A percentile compares a stretch with the other conserved stretches of the same genome.
Evolutionary conservation across 2,797 vertebrate species (phyloP).

Genomic region (Halcyon leucocephala): DNA sequence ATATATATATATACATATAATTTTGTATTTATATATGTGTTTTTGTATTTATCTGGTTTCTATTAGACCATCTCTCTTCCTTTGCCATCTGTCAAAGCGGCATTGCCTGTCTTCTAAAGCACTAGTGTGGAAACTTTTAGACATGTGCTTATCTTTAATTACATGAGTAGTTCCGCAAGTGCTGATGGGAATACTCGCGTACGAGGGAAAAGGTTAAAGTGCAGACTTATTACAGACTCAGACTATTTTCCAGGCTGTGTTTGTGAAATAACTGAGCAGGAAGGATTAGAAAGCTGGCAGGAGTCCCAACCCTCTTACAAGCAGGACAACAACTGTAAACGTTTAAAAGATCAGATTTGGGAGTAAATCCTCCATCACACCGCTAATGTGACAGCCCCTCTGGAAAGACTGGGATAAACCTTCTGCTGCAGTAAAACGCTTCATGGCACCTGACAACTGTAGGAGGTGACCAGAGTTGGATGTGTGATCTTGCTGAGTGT

Average conservation of each 20-base stretch:
- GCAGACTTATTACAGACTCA: background rate
- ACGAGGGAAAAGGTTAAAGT: background rate
- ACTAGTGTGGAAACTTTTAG: background rate
- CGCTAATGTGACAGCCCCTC: background rate
- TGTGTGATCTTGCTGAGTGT: background rate
- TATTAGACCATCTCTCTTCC: background rate
- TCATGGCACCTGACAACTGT: background rate
- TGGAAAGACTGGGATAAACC: background rate
- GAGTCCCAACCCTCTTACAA: background rate
- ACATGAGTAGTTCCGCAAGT: background rate
- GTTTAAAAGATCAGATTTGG: background rate
- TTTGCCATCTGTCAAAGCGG: background rate
- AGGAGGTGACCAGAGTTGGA: background rate
- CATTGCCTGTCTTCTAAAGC: background rate
- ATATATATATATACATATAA: fast-evolving
- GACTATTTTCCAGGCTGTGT: conserved; percentile 1
- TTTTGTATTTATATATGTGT: fast-evolving
- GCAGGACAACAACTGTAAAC: background rate
- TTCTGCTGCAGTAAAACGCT: background rate
- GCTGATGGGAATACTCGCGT: background rate
- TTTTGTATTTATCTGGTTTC: background rate
- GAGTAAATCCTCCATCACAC: background rate
- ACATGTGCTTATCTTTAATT: background rate
- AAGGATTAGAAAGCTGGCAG: conserved; percentile 18
- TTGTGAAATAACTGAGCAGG: conserved; percentile 16